A percentile compares a stretch with the other conserved stretches of the same genome.
Conservation (phyloP, 2,888 invertebrate genomes). For the Desoria tigrina region DNA sequence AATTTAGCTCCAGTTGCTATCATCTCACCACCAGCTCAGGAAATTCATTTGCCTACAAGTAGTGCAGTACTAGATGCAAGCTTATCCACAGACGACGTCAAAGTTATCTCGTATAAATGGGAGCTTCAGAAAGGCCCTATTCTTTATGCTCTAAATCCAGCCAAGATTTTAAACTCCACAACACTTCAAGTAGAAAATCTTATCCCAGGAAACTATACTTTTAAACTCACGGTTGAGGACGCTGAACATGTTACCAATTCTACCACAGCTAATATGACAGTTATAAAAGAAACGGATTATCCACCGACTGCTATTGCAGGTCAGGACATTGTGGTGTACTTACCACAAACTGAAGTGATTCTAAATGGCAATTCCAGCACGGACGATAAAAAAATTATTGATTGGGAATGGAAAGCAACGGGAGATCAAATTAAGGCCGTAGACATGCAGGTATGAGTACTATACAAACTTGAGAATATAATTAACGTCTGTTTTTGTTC, state of each 20-base stretch:
- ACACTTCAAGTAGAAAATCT: conserved; percentile 83
- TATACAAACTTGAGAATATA: background rate
- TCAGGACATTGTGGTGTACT: conserved; percentile 79
- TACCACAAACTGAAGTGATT: conserved; percentile 81
- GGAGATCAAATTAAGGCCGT: conserved; percentile 86
- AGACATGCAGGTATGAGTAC: conserved; percentile 12
- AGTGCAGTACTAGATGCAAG: conserved; percentile 84
- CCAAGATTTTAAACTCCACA: conserved; percentile 64
- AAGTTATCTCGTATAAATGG: conserved; percentile 87
- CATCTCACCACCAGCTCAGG: conserved; percentile 81
- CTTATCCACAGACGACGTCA: conserved; percentile 67
- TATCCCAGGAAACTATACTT: conserved; percentile 85
- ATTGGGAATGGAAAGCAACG: conserved; percentile 90
- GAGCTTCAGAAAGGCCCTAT: conserved; percentile 79
- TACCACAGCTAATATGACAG: conserved; percentile 83
- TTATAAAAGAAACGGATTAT: conserved; percentile 87
- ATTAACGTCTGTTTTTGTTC: no score
- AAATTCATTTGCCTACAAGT: conserved; percentile 84
- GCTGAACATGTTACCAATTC: conserved; percentile 83
- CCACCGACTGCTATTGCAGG: conserved; percentile 94
- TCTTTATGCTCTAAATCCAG: conserved; percentile 77
- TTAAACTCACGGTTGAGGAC: conserved; percentile 86
- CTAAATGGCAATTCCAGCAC: conserved; percentile 87
- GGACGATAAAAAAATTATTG: conserved; percentile 88
- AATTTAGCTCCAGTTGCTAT: conserved; percentile 76